phyloP scores from a whole-genome alignment of 2,113 vertebrate species.

The Choloepus hoffmanni region DNA sequence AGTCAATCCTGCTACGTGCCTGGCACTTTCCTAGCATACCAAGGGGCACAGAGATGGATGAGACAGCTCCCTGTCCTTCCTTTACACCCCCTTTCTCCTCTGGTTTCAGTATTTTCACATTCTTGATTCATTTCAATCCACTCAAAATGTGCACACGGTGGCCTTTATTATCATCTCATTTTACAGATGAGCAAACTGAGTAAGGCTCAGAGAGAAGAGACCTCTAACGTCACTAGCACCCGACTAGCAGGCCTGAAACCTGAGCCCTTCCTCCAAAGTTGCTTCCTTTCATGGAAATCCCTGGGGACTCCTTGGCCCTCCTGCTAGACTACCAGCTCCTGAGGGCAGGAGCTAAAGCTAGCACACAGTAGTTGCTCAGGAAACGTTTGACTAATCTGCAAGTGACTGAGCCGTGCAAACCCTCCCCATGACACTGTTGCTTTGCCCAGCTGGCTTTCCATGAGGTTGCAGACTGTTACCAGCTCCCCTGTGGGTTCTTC shows the following conservation, averaged over 20 bases:
- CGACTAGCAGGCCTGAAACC: neutral
- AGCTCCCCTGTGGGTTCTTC: neutral
- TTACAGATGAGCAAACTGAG: neutral
- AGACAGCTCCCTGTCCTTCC: neutral
- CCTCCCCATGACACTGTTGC: fast-evolving
- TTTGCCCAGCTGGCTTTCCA: neutral
- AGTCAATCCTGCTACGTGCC: neutral
- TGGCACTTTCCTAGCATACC: neutral
- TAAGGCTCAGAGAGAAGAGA: neutral
- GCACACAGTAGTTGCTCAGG: neutral
- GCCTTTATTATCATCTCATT: neutral
- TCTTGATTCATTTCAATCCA: neutral
- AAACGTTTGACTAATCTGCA: neutral
- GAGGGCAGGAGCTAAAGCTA: neutral
- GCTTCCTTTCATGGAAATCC: neutral
- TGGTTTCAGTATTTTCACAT: neutral
- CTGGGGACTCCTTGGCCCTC: neutral
- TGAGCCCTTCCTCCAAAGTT: neutral
- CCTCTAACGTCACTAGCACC: no score
- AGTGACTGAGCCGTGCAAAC: fast-evolving
- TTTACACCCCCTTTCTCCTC: neutral
- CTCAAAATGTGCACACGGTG: neutral
- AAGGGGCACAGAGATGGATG: neutral
- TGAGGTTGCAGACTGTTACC: no score
- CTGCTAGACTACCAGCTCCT: neutral